Evolutionary conservation across 1,140 invertebrate genomes (phyloP), one percentile per base, ranked within the genome.

Genomic region (Penaeus indicus): DNA sequence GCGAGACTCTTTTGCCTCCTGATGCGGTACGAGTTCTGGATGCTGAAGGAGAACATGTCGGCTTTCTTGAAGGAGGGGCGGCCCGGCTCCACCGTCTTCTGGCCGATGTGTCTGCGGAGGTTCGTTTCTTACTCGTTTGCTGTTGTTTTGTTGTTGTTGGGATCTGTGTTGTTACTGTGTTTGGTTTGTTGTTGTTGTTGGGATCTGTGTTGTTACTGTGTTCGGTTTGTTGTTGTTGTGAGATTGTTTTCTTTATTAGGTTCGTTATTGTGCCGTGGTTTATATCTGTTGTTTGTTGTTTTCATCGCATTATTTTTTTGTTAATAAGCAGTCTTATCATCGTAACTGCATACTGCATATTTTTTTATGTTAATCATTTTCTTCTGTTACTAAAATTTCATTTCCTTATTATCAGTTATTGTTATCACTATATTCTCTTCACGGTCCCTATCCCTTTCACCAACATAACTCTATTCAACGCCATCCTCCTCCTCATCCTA

Each of bases 61-160:
- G 38, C 64, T 10, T n/a, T 64, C 80, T 86, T 89, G 90, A 90
- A 90, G 47, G 77, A 38, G 2, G 90, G 88, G 2, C 90, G 79
- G 7, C 61, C 38, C 0, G 87, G 81, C 8, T 84, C 72, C 1
- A 77, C 54, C 32, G 79, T 82, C 21, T 85, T 86, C n/a, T 80
- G 88, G n/a, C 61, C 63, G 13, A 90, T 87, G 81, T 64, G 61
- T 22, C 86, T 88, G 47, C 13, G n/a, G 38, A 32, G 25, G 32
- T 25, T 5, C 3, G 7, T n/a, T 21, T 16, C 7, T 27, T 63
- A n/a, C 2, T 27, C 32, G 5, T 60, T 60, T 27, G 0, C 19
- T 13, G 21, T 25, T 42, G 16, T 38, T 38, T 11, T 13, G 21
- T 25, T 42, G 16, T 38, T 38, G 16, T 38, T 16, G 2, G 25